Percentiles rank a stretch among this genome's conserved stretches.
Conservation (phyloP, 2,888 invertebrate species). For the Scaptomyza flava region DNA sequence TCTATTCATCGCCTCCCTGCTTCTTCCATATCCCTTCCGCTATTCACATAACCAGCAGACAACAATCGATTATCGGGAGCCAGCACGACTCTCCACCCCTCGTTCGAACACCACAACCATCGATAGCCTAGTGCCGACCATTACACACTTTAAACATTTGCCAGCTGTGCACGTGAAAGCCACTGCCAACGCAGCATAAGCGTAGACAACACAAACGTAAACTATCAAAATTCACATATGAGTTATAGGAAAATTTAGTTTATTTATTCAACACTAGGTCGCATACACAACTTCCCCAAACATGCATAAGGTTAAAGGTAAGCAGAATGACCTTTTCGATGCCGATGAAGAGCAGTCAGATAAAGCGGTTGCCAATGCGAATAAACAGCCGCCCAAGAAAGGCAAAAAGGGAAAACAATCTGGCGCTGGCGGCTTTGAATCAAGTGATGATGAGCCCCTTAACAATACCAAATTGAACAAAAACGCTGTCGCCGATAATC, state of each 20-base stretch:
- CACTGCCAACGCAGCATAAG: slow-evolving; percentile 28
- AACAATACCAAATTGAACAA: slow-evolving; percentile 40
- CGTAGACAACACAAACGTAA: slow-evolving; percentile 26
- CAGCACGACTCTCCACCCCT: no score
- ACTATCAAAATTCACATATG: background rate
- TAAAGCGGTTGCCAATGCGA: slow-evolving; percentile 50
- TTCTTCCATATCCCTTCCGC: no score
- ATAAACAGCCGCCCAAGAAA: slow-evolving; percentile 70
- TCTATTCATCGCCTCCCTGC: no score
- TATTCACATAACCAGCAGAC: no score
- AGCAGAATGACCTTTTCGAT: slow-evolving; percentile 79
- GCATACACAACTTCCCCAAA: background rate
- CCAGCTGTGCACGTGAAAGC: slow-evolving; percentile 78
- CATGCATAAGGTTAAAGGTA: slow-evolving; percentile 77
- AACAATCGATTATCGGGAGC: no score
- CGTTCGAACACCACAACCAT: no score
- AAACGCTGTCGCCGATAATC: slow-evolving; percentile 82
- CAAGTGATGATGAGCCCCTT: slow-evolving; percentile 85
- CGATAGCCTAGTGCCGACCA: no score
- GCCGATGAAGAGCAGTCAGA: slow-evolving; percentile 68
- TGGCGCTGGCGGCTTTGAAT: slow-evolving; percentile 84
- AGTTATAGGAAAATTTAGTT: background rate
- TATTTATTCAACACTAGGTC: background rate
- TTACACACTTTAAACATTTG: slow-evolving; percentile 57
- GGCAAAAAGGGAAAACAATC: slow-evolving; percentile 82